A percentile compares a stretch with the other conserved stretches of the same genome.
These are phyloP conservation scores for Dryobates pubescens DNA, from an alignment of 2,797 vertebrate species.

Conservation along the genomic window DNA sequence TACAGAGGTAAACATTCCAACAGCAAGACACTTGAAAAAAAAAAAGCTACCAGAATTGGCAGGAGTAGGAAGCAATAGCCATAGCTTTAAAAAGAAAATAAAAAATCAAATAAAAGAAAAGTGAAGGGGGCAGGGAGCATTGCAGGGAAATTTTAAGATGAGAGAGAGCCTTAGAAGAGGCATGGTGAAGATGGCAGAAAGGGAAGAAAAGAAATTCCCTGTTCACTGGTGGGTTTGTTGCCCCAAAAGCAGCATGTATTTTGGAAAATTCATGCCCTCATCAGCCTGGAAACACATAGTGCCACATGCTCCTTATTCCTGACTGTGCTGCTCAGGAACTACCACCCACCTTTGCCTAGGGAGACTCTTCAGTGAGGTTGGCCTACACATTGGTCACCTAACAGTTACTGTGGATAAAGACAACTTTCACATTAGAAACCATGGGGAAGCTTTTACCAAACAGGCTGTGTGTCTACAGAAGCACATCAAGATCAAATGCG, in stretches of 20 bases:
- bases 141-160: neutral
- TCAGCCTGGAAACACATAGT: neutral
- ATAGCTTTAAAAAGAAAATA: neutral
- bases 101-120: neutral
- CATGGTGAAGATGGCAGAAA: neutral
- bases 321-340: neutral
- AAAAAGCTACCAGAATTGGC: neutral
- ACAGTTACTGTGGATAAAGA: neutral
- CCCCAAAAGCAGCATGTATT: neutral
- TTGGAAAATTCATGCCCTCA: neutral
- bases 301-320: neutral
- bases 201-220: neutral
- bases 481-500: neutral
- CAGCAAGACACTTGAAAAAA: neutral
- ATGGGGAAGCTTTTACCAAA: neutral
- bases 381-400: neutral
- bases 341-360: too few relatives aligned
- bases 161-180: neutral
- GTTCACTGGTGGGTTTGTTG: neutral
- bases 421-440: neutral
- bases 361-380: neutral
- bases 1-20: neutral
- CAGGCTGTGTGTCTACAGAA: neutral
- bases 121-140: neutral
- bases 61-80: neutral